Evolutionary conservation across 1,140 invertebrate species (phyloP), one percentile per base, ranked within the genome.

Genomic region (Apis laboriosa): DNA sequence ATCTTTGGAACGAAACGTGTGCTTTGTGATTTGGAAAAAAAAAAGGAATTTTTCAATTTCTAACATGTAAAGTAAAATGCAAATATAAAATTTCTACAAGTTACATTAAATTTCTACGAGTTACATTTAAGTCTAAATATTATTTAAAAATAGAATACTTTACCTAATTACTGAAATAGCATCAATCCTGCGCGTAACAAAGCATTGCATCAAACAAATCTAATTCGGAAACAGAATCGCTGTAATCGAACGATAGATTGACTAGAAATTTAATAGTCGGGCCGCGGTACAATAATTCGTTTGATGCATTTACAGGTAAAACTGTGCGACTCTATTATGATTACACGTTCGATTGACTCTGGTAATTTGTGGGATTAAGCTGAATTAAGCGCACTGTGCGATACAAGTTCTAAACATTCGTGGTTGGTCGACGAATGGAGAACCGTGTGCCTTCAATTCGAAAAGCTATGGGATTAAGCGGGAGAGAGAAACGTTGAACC

Each of bases 301-400:
- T 5, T 7, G 11, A 2, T 11, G n/a, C 4, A n/a, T 56, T 67
- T 68, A 19, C 64, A 58, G 55, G 49, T 15, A 73, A 80, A 43
- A 60, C 64, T 24, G 55, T 19, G 55, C 19, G 34, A 56, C 24
- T 17, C 19, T 9, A 43, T 73, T 55, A 11, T 63, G 43, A 53
- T 51, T 56, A 9, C 78, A 67, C 17, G 53, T 81, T 76, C 63
- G 61, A 81, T 81, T 28, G 72, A 81, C 63, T 81, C 79, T 12
- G 79, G 49, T 76, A 81, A 81, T 81, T 43, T 76, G 79, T 55
- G 19, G 51, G 64, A 74, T 80, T 66, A 80, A 80, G 24, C 58
- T 19, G n/a, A 17, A n/a, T 28, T 56, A 34, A 34, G 63, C 5
- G 17, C 49, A 63, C 61, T 58, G 28, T 11, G 12, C 53, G 60